Conservation (phyloP, 2,888 invertebrate species). For the Rhabditoides inermis region DNA sequence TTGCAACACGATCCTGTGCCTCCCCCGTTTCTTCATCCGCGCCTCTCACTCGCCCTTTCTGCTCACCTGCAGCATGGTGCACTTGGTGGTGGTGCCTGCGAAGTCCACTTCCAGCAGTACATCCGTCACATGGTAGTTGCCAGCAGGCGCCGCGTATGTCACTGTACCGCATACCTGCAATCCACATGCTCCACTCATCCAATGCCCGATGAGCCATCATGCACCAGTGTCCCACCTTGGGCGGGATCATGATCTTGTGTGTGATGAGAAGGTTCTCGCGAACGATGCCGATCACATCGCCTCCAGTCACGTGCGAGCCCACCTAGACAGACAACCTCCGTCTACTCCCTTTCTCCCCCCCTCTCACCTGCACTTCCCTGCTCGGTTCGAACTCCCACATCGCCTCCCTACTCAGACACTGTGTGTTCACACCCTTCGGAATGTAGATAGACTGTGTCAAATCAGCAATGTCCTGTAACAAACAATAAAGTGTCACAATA, state of each 20-base stretch:
- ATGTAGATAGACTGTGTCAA: slow-evolving; percentile 90
- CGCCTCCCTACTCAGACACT: slow-evolving; percentile 69
- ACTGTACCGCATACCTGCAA: slow-evolving; percentile 72
- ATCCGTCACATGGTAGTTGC: slow-evolving; percentile 87
- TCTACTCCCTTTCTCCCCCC: background rate
- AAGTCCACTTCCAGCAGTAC: slow-evolving; percentile 93
- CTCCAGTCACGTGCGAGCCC: slow-evolving; percentile 91
- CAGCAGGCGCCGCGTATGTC: slow-evolving; percentile 80
- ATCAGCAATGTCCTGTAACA: slow-evolving; percentile 73
- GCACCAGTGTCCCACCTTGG: slow-evolving; percentile 61
- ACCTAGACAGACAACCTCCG: slow-evolving; percentile 57
- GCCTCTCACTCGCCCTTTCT: background rate
- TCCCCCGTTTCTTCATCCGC: background rate
- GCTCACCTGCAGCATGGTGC: slow-evolving; percentile 75
- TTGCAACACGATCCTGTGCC: background rate
- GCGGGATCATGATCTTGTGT: slow-evolving; percentile 86
- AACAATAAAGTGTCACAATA: background rate
- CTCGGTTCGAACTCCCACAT: slow-evolving; percentile 83
- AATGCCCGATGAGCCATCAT: background rate
- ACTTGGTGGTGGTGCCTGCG: slow-evolving; percentile 81
- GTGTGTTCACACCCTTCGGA: slow-evolving; percentile 91
- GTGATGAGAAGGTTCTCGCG: slow-evolving; percentile 92
- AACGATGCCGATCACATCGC: slow-evolving; percentile 86
- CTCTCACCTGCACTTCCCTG: slow-evolving; percentile 4
- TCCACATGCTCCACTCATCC: no score